Base-by-base conservation (phyloP, 2,797 vertebrate genomes). In the Enteromius argenteus region DNA sequence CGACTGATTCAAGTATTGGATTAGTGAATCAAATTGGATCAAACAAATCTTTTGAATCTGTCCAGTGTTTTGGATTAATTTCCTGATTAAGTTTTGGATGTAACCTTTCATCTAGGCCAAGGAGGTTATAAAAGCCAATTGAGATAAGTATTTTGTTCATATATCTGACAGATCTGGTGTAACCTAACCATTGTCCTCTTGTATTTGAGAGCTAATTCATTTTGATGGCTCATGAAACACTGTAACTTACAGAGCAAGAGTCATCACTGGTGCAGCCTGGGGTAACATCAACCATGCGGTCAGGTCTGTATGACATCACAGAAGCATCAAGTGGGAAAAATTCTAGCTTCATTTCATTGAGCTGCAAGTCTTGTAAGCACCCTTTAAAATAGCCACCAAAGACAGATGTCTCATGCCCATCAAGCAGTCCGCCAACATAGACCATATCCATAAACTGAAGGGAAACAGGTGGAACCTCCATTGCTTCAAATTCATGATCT, bases 321-420 rank as follows among this genome's bases (percentile, higher is more conserved):
- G 92, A 87, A 0, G 86, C 44, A 67, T 91, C 90, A 89, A 91
- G 82, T 2, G 95, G 94, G 68, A 97, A 99, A 91, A 99, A 97
- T 91, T 97, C 96, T 89, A 99, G 91, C 0, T 89, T 93, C 74
- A 90, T 91, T 49, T 94, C 93, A 30, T 95, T 96, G 85, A 98
- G 88, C 91, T 96, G 95, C 89, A 98, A 79, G 82, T 99, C 97
- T 93, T 99, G 97, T 77, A 99, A 92, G 23, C 97, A 99, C 27
- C 97, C 98, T 94, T 97, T 98, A 87, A 99, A 98, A 91, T 94
- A 95, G 3, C 93, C 96, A 46, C 96, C 93, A 11, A 93, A 94
- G 30, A 66, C 84, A 3, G 91, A 86, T 1, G 94, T 92, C 4
- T 83, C 84, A 67, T 77, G 80, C 0, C 27, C 83, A 51, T 96